These are phyloP conservation scores for Enteromius radiatus DNA, from an alignment of 2,797 vertebrate genomes.

Conservation along the genomic window DNA sequence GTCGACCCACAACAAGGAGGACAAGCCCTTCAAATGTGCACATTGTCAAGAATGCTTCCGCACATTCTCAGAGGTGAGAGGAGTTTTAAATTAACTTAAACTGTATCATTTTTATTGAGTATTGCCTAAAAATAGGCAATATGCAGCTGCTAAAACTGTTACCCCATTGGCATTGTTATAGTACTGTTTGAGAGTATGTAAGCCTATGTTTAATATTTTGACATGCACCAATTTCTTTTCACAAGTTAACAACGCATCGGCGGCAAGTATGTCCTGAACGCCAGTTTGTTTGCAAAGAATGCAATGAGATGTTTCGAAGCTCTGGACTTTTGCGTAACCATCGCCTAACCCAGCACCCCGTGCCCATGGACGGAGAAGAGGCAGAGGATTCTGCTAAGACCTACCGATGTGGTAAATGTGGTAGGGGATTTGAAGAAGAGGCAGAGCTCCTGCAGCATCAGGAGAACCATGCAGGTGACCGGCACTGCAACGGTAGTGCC, in stretches of 20 bases:
- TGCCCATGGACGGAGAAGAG: slow-evolving; percentile 70
- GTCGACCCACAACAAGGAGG: slow-evolving; percentile 82
- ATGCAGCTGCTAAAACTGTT: not conserved
- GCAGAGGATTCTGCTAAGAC: slow-evolving; percentile 73
- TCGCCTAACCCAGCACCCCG: slow-evolving; percentile 77
- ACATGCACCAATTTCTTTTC: not conserved
- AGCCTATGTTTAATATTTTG: not conserved
- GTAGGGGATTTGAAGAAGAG: slow-evolving; percentile 77
- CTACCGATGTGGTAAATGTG: slow-evolving; percentile 79
- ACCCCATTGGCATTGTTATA: not conserved
- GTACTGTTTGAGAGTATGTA: not conserved
- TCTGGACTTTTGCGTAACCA: slow-evolving; percentile 80
- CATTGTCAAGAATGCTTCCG: slow-evolving; percentile 83
- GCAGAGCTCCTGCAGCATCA: slow-evolving; percentile 77
- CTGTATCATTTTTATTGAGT: not conserved
- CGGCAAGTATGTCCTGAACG: slow-evolving; percentile 83
- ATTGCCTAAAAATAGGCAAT: not conserved
- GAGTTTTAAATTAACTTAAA: not conserved
- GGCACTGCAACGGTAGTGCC: slow-evolving; percentile 77
- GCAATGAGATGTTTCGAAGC: slow-evolving; percentile 81
- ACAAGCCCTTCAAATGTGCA: slow-evolving; percentile 84
- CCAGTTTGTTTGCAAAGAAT: slow-evolving; percentile 81
- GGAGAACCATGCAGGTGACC: slow-evolving; percentile 78
- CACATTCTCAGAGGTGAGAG: slow-evolving; percentile 81
- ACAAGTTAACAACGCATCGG: slow-evolving; percentile 79